A percentile compares a stretch with the other conserved stretches of the same genome.
Conservation (phyloP, 2,797 vertebrate genomes). For the Sorex maritimensis region DNA sequence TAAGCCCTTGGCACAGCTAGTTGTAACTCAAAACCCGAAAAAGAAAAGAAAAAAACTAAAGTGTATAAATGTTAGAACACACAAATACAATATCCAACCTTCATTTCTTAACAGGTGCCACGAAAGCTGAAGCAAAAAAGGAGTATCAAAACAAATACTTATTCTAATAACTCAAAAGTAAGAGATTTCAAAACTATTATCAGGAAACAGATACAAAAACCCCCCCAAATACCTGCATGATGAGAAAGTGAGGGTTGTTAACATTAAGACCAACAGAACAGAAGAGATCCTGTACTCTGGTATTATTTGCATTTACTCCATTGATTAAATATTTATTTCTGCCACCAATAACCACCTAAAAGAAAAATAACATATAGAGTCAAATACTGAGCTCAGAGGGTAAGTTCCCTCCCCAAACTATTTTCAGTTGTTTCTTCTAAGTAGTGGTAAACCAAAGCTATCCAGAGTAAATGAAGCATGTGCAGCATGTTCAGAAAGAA, state of each 20-base stretch:
- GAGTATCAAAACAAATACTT: conserved; percentile 17
- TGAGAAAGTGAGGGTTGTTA: conserved; percentile 99
- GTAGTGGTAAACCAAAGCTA: conserved; percentile 31
- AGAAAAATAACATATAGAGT: conserved; percentile 7
- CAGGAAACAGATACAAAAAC: conserved; percentile 41
- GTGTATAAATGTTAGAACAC: neutral
- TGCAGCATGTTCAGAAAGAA: conserved; percentile 20
- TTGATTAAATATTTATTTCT: conserved; percentile 98
- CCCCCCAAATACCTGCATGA: conserved; percentile 96
- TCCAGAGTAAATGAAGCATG: neutral
- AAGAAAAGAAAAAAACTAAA: too few relatives aligned
- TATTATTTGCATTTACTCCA: conserved; percentile 95
- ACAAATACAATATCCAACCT: conserved; percentile 17
- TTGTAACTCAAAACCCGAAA: too few relatives aligned
- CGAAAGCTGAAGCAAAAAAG: neutral
- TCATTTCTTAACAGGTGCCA: conserved; percentile 38
- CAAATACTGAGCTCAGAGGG: neutral
- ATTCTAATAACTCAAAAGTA: neutral
- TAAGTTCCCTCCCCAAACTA: conserved; percentile 22
- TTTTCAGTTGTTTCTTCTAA: neutral
- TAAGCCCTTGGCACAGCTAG: too few relatives aligned
- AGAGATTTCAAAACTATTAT: neutral
- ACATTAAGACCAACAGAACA: conserved; percentile 98
- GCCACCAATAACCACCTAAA: conserved; percentile 95
- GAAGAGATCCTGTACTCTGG: conserved; percentile 97